Percentiles rank a stretch among this genome's conserved stretches.
Evolutionary conservation across 1,140 invertebrate species (phyloP).

Genomic region (Phymorhynchus buccinoides): DNA sequence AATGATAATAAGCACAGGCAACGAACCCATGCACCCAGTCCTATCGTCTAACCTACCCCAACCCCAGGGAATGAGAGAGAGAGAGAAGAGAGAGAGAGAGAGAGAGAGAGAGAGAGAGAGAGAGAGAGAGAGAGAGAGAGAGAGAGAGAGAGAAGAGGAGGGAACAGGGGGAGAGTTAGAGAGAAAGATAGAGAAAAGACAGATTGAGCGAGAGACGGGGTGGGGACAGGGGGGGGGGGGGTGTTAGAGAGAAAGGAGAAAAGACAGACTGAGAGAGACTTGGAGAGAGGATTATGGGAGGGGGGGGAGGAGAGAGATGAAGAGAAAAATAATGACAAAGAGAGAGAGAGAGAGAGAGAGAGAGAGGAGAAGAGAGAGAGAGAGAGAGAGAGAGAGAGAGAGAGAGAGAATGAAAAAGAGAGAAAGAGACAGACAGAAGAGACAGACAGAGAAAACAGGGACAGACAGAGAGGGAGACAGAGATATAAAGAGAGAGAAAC

Average conservation of each 20-base stretch:
- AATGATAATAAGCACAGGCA: too few relatives aligned
- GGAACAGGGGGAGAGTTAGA: neutral
- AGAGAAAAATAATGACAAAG: neutral
- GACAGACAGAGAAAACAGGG: neutral
- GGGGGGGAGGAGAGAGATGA: neutral
- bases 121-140: neutral
- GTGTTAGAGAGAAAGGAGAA: too few relatives aligned
- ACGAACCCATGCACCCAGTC: too few relatives aligned
- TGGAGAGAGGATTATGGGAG: neutral
- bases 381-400: neutral
- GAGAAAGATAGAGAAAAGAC: neutral
- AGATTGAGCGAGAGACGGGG: neutral
- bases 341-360: neutral
- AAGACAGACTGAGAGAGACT: neutral
- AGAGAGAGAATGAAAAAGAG: neutral
- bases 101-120: neutral
- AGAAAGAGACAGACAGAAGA: neutral
- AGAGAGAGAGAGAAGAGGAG: neutral
- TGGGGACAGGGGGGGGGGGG: neutral
- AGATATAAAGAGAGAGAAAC: neutral
- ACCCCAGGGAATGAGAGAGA: neutral
- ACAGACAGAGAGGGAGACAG: neutral
- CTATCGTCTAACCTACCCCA: too few relatives aligned
- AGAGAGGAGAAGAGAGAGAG: neutral
- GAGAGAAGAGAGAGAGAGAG: neutral